Conservation (phyloP, 1,140 invertebrate species). For the Pogonus chalceus region DNA sequence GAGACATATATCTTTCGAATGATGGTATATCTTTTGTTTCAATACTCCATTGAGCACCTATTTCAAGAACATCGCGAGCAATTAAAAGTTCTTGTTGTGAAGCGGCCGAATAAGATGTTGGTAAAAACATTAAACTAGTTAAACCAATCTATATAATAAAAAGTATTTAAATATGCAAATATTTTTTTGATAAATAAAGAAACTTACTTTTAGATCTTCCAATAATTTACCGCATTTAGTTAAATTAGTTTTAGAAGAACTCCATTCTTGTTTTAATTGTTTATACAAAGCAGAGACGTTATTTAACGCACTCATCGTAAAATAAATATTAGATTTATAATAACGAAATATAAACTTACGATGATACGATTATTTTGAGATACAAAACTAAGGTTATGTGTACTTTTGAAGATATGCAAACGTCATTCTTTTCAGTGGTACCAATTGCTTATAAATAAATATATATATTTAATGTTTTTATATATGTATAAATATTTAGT, state of each 20-base stretch:
- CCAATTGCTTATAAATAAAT: no score
- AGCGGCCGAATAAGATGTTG: constrained; percentile 67
- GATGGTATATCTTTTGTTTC: constrained; percentile 82
- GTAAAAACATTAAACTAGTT: constrained; percentile 76
- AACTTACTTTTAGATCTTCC: constrained; percentile 59
- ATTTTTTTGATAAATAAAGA: constrained; percentile 15
- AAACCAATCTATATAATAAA: constrained; percentile 59
- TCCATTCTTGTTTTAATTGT: constrained; percentile 65
- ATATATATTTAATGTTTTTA: no score
- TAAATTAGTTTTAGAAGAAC: constrained; percentile 53
- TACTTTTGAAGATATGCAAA: no score
- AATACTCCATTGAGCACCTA: constrained; percentile 92
- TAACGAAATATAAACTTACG: neutral
- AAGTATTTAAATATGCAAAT: constrained; percentile 15
- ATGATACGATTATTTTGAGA: neutral
- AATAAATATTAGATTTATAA: neutral
- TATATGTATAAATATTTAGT: no score
- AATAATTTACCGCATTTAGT: constrained; percentile 61
- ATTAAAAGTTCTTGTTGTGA: constrained; percentile 80
- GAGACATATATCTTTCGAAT: constrained; percentile 94
- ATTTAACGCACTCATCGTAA: constrained; percentile 47
- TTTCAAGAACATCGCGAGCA: constrained; percentile 86
- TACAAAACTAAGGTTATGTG: neutral
- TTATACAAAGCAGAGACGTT: constrained; percentile 58
- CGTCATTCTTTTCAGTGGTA: no score